A percentile compares a stretch with the other conserved stretches of the same genome.
These are phyloP conservation scores for Trematomus loennbergii DNA, from an alignment of 2,113 vertebrate species.

Conservation along the genomic window DNA sequence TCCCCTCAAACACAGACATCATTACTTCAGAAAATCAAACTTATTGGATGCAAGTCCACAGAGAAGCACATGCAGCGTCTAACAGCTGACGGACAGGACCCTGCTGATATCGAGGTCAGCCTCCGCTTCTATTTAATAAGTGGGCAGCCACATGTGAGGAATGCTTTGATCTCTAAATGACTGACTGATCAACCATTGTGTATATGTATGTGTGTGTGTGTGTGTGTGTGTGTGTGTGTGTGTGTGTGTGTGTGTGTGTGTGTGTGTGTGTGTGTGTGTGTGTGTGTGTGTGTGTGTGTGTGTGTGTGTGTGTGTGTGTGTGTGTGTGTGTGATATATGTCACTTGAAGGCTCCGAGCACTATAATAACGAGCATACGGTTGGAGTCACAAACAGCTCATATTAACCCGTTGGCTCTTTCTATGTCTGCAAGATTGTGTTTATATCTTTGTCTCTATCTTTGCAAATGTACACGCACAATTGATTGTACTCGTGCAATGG, in stretches of 20 bases:
- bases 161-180: conserved; percentile 68
- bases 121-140: conserved; percentile 46
- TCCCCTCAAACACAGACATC: background rate
- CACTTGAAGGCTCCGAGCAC: conserved; percentile 77
- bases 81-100: conserved; percentile 20
- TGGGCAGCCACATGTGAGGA: conserved; percentile 61
- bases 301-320: conserved; percentile 43
- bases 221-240: conserved; percentile 57
- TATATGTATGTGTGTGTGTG: conserved; percentile 44
- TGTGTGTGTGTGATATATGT: conserved; percentile 73
- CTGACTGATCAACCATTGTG: conserved; percentile 61
- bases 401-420: conserved; percentile 75
- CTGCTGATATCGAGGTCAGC: conserved; percentile 39
- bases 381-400: conserved; percentile 77
- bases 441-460: conserved; percentile 26
- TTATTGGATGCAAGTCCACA: background rate
- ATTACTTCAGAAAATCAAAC: background rate
- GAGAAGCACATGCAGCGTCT: background rate
- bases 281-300: conserved; percentile 28
- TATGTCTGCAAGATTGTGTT: conserved; percentile 50
- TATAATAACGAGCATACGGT: conserved; percentile 82
- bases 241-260: conserved; percentile 55
- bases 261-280: conserved; percentile 53
- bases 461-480: conserved; percentile 28
- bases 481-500: conserved; percentile 12